These are phyloP conservation scores for Dufourea novaeangliae DNA, from an alignment of 1,140 invertebrate species.

Conservation along the genomic window DNA sequence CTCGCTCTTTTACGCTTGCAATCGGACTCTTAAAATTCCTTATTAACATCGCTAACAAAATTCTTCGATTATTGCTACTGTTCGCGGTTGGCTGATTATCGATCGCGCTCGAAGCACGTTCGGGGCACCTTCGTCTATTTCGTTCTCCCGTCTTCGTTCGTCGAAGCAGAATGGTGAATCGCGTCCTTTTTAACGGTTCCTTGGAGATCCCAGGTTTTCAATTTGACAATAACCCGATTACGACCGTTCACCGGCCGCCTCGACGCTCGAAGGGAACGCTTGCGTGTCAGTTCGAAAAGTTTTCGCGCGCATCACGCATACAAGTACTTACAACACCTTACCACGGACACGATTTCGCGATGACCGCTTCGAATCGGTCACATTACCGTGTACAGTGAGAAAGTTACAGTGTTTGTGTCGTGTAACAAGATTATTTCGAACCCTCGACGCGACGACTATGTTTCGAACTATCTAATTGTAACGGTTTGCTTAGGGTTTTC, in stretches of 20 bases:
- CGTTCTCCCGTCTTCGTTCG: not conserved
- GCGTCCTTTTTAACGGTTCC: not conserved
- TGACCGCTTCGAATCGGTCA: too few species aligned
- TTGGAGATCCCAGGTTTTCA: not conserved
- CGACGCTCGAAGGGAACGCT: not conserved
- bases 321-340: not conserved
- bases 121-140: not conserved
- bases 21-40: constrained; percentile 13
- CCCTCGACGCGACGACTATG: not conserved
- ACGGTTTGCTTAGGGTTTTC: not conserved
- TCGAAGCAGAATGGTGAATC: not conserved
- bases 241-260: not conserved
- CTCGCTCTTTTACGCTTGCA: not conserved
- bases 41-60: constrained; percentile 28
- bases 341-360: not conserved
- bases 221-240: not conserved
- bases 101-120: not conserved
- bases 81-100: constrained; percentile 13
- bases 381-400: too few species aligned
- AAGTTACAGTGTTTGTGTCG: too few species aligned
- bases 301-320: constrained; percentile 23
- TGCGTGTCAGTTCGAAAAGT: not conserved
- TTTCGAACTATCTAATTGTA: constrained; percentile 13
- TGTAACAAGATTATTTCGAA: not conserved
- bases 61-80: constrained; percentile 58